A percentile compares a stretch with the other conserved stretches of the same genome.
Conservation (phyloP, 2,888 invertebrate genomes). For the Atrina japonica region DNA sequence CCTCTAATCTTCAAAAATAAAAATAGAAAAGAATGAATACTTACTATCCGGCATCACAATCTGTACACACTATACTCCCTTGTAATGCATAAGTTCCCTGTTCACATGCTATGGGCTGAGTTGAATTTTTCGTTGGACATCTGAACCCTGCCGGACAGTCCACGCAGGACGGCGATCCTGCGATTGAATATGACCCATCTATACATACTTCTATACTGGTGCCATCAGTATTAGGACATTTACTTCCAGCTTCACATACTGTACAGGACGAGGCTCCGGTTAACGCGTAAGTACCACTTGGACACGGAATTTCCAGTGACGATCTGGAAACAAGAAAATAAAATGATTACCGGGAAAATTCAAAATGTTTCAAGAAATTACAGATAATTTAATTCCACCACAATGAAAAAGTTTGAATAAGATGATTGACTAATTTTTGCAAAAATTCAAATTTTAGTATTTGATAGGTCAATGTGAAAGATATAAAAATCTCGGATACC, state of each 20-base stretch:
- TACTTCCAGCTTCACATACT: conserved; percentile 70
- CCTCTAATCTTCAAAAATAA: too few relatives aligned
- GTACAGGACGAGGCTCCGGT: conserved; percentile 69
- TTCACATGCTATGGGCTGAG: conserved; percentile 52
- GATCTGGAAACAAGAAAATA: conserved; percentile 43
- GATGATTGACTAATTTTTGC: too few relatives aligned
- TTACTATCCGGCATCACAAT: conserved; percentile 69
- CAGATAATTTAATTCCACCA: background rate
- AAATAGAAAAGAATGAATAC: conserved; percentile 25
- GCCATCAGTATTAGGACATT: conserved; percentile 73
- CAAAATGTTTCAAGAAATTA: too few relatives aligned
- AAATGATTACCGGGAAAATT: too few relatives aligned
- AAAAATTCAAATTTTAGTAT: too few relatives aligned
- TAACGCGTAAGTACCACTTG: conserved; percentile 68
- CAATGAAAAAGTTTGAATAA: background rate
- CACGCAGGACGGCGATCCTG: conserved; percentile 63
- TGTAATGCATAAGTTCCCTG: conserved; percentile 66
- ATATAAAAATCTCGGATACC: too few relatives aligned
- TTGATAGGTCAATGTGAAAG: too few relatives aligned
- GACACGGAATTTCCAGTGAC: conserved; percentile 55
- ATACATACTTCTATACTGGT: conserved; percentile 66
- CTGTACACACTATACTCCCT: conserved; percentile 61
- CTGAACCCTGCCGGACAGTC: conserved; percentile 66
- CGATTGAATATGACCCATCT: conserved; percentile 70
- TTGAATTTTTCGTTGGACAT: conserved; percentile 62